Conservation (phyloP, 2,888 invertebrate genomes). For the Cephus pygmeus region DNA sequence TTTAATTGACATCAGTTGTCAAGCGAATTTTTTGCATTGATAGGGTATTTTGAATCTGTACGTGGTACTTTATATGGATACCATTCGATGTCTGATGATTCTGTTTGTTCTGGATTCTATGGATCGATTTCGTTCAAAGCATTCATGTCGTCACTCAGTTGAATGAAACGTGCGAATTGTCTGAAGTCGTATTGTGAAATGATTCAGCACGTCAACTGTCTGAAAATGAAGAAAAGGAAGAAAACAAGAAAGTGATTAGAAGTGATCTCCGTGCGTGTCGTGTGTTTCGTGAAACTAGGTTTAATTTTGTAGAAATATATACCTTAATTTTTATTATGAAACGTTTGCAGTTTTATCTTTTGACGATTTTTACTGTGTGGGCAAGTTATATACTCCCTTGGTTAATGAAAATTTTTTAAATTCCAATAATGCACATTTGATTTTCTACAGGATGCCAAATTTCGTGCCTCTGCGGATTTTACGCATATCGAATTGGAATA, state of each 20-base stretch:
- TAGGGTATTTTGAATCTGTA: no score
- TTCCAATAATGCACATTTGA: neutral
- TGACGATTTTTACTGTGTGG: slow-evolving; percentile 26
- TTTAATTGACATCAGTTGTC: no score
- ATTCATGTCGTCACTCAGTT: neutral
- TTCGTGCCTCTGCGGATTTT: slow-evolving; percentile 22
- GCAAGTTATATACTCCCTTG: slow-evolving; percentile 25
- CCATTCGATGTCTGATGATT: neutral
- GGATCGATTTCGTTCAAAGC: neutral
- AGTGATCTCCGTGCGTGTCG: neutral
- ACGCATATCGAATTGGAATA: slow-evolving; percentile 26
- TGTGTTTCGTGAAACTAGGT: slow-evolving; percentile 7
- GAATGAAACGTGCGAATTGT: neutral
- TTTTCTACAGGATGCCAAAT: slow-evolving; percentile 5
- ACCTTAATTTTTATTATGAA: slow-evolving; percentile 24
- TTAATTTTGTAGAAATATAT: slow-evolving; percentile 17
- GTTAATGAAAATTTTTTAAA: neutral
- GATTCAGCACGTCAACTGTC: neutral
- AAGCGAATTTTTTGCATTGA: no score
- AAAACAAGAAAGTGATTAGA: neutral
- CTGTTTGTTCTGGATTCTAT: neutral
- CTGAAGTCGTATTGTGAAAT: neutral
- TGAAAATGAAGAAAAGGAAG: neutral
- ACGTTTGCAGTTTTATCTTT: slow-evolving; percentile 30
- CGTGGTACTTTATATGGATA: neutral